Percentiles rank a stretch among this genome's conserved stretches.
Evolutionary conservation across 1,140 invertebrate genomes (phyloP).

Genomic region (Neodiprion lecontei): DNA sequence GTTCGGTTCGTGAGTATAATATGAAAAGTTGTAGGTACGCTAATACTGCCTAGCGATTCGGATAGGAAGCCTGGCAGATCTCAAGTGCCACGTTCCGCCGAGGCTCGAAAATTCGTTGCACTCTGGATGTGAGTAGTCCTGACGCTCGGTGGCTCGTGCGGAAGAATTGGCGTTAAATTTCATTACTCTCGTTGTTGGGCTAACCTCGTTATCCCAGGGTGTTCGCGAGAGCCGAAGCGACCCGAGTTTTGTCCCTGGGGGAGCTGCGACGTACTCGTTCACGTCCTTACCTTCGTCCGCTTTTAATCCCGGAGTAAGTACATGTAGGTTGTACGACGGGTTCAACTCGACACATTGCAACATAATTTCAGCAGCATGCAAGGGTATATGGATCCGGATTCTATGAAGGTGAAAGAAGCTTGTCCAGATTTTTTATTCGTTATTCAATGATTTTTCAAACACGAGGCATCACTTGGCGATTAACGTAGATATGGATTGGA

Average conservation of each 20-base stretch:
- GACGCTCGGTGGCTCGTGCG: constrained; percentile 41
- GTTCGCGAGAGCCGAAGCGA: constrained; percentile 48
- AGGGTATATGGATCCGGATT: not conserved
- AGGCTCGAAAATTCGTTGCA: not conserved
- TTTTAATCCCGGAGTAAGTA: not conserved
- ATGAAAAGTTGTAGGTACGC: not conserved
- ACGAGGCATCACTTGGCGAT: not conserved
- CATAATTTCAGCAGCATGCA: constrained; percentile 14
- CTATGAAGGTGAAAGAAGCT: not conserved
- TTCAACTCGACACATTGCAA: not conserved
- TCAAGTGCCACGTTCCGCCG: not conserved
- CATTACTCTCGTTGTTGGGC: constrained; percentile 59
- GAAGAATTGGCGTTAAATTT: constrained; percentile 57
- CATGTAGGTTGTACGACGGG: too few relatives aligned
- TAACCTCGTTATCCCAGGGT: constrained; percentile 54
- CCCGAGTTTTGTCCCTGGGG: constrained; percentile 44
- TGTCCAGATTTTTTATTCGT: not conserved
- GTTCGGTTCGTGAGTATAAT: not conserved
- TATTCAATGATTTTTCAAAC: not conserved
- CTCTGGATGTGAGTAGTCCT: constrained; percentile 8
- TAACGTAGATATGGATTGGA: not conserved
- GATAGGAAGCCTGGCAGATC: not conserved
- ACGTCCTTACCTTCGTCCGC: constrained; percentile 15
- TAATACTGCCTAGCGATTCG: not conserved
- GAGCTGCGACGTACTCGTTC: constrained; percentile 23